Conservation (phyloP, 2,113 vertebrate species). For the Urocynchramus pylzowi region DNA sequence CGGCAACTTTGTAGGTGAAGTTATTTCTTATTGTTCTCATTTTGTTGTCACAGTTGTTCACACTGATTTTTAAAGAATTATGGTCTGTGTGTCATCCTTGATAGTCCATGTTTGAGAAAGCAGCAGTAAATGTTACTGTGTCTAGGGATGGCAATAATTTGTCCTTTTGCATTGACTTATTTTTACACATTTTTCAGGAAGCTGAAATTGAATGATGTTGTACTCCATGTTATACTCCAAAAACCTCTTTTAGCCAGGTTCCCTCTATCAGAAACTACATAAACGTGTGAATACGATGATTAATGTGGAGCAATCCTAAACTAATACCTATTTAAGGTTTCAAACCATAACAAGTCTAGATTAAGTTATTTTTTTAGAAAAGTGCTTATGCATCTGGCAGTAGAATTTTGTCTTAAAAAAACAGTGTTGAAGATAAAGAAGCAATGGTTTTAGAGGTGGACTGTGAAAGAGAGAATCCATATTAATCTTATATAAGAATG, state of each 20-base stretch:
- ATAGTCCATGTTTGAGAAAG: background rate
- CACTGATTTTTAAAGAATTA: background rate
- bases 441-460: background rate
- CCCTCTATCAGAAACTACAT: background rate
- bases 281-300: background rate
- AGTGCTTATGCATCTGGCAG: background rate
- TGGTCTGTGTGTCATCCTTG: background rate
- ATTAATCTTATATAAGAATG: background rate
- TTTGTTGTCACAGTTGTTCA: background rate
- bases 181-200: constrained; percentile 11
- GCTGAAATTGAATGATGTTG: background rate
- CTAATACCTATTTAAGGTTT: background rate
- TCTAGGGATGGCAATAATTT: background rate
- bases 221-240: background rate
- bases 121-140: background rate
- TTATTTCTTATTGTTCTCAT: background rate
- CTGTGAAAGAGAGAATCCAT: background rate
- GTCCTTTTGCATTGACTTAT: background rate
- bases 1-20: background rate
- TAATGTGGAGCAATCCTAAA: background rate
- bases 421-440: background rate
- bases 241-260: background rate
- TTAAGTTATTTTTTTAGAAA: background rate
- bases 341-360: background rate
- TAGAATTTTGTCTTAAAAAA: background rate